Conservation (phyloP, 2,888 invertebrate genomes). For the Gymnocheta viridis region DNA sequence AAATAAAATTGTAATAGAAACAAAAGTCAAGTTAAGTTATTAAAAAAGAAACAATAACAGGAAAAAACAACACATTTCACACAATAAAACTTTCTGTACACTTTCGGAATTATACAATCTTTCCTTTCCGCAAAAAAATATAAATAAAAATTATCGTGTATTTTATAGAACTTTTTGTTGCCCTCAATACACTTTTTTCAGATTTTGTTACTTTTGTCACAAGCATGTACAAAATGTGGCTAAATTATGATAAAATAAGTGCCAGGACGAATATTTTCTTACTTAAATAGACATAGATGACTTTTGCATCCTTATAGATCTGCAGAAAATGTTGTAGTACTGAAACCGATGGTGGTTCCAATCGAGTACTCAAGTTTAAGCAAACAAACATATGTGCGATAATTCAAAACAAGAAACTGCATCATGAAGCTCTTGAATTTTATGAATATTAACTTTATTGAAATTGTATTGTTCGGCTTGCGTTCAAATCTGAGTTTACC, state of each 20-base stretch:
- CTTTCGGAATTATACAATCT: conserved; percentile 32
- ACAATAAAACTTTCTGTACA: conserved; percentile 48
- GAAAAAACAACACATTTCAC: conserved; percentile 62
- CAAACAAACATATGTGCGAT: too few species aligned
- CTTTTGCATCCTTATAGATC: not conserved
- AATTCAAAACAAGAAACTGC: too few species aligned
- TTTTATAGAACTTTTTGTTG: conserved; percentile 47
- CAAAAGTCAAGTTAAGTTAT: conserved; percentile 66
- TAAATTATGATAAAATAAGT: conserved; percentile 19
- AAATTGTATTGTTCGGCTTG: too few species aligned
- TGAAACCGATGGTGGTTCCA: too few species aligned
- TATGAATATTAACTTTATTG: too few species aligned
- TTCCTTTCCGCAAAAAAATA: conserved; percentile 41
- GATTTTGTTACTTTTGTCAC: conserved; percentile 12
- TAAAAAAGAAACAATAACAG: conserved; percentile 59
- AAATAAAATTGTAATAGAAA: conserved; percentile 21
- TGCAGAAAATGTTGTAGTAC: not conserved
- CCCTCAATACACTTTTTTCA: not conserved
- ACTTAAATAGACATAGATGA: not conserved
- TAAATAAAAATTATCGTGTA: conserved; percentile 47
- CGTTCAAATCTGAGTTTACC: too few species aligned
- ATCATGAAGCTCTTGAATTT: too few species aligned
- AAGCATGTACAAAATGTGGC: conserved; percentile 33
- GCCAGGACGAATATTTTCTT: not conserved
- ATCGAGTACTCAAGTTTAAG: too few species aligned